Conservation (phyloP, 2,113 vertebrate genomes). For the Hippocampus mohnikei region DNA sequence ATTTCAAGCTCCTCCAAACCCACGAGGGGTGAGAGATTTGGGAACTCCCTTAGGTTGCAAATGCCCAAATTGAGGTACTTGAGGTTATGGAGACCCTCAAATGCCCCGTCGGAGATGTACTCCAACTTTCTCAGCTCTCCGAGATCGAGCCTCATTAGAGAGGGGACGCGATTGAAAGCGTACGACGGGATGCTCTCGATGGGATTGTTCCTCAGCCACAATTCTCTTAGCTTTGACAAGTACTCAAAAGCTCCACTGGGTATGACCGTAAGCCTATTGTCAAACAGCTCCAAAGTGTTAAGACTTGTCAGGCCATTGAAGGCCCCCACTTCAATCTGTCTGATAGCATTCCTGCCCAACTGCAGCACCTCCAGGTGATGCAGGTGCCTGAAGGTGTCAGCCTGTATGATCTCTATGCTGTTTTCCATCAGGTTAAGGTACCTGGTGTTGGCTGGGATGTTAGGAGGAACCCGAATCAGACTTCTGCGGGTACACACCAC, state of each 20-base stretch:
- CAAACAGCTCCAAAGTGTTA: slow-evolving; percentile 96
- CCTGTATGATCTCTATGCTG: slow-evolving; percentile 94
- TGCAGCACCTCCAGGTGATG: slow-evolving; percentile 96
- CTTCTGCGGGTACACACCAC: slow-evolving; percentile 94
- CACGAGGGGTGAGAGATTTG: slow-evolving; percentile 85
- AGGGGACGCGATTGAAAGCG: slow-evolving; percentile 96
- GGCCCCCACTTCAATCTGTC: slow-evolving; percentile 96
- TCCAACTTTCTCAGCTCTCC: slow-evolving; percentile 94
- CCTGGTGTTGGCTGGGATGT: slow-evolving; percentile 90
- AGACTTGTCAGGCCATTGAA: slow-evolving; percentile 96
- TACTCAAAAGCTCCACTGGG: slow-evolving; percentile 98
- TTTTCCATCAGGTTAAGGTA: slow-evolving; percentile 99
- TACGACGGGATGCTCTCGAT: slow-evolving; percentile 98
- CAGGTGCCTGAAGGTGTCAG: slow-evolving; percentile 92
- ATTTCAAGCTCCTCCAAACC: slow-evolving; percentile 96
- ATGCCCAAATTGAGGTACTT: slow-evolving; percentile 98
- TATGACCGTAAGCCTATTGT: slow-evolving; percentile 96
- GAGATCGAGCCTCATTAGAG: slow-evolving; percentile 92
- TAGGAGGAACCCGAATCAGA: slow-evolving; percentile 85
- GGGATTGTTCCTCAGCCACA: slow-evolving; percentile 97
- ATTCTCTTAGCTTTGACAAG: slow-evolving; percentile 92
- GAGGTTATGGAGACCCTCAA: slow-evolving; percentile 93
- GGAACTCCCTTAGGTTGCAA: slow-evolving; percentile 95
- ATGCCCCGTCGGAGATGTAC: slow-evolving; percentile 96
- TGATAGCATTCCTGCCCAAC: slow-evolving; percentile 91